Percentiles rank a stretch among this genome's conserved stretches.
phyloP scores from a whole-genome alignment of 2,113 vertebrate species.

The Eolophus roseicapilla region DNA sequence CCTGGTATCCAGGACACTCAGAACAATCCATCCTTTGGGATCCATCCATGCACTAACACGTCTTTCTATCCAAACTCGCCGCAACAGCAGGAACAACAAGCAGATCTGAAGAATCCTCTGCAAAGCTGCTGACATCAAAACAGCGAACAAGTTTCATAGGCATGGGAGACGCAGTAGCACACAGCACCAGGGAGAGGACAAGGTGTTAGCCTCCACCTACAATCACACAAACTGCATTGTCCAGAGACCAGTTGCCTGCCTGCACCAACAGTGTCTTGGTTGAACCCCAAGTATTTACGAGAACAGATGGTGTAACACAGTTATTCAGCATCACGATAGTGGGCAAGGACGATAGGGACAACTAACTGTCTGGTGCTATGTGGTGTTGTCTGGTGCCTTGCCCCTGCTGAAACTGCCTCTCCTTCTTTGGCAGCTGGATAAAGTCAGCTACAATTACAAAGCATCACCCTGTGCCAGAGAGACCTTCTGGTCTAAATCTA shows the following conservation, averaged over 20 bases:
- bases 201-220: accelerated
- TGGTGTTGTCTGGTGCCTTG: not conserved
- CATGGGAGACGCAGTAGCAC: not conserved
- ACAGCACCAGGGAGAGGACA: not conserved
- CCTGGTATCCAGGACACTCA: not conserved
- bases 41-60: not conserved
- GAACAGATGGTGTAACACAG: accelerated
- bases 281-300: accelerated
- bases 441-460: not conserved
- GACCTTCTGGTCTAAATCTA: not conserved
- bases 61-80: not conserved
- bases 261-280: accelerated
- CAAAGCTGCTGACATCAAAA: not conserved
- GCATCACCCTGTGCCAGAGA: accelerated
- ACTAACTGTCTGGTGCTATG: not conserved
- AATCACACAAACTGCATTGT: accelerated
- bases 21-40: not conserved
- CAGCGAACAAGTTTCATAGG: not conserved
- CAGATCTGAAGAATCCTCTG: not conserved
- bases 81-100: accelerated
- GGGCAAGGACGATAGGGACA: accelerated
- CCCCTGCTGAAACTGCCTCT: not conserved
- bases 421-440: not conserved
- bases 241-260: not conserved
- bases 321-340: not conserved